A percentile compares a stretch with the other conserved stretches of the same genome.
phyloP scores from a whole-genome alignment of 2,888 invertebrate genomes.

The Luperina testacea region DNA sequence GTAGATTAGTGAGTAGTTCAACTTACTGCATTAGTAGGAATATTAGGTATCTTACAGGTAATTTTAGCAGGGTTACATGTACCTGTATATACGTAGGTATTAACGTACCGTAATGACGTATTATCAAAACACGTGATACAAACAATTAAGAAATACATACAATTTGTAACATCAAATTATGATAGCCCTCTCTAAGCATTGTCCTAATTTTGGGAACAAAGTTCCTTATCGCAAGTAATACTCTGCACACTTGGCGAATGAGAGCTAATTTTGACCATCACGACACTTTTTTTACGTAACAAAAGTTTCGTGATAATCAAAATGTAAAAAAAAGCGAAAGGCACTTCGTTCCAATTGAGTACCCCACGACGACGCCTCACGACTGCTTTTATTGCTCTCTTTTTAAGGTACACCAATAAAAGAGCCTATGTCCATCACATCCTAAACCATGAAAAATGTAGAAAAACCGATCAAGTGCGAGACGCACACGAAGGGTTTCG shows the following conservation, averaged over 20 bases:
- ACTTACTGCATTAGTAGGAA: conserved; percentile 34
- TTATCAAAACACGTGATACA: neutral
- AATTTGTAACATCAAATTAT: neutral
- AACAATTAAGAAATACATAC: neutral
- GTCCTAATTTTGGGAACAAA: neutral
- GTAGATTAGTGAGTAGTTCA: conserved; percentile 42
- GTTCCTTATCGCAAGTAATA: neutral
- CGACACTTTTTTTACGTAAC: neutral
- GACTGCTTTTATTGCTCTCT: neutral
- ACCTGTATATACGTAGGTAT: too few species aligned
- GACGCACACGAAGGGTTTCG: too few species aligned
- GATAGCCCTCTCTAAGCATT: neutral
- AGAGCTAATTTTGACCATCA: neutral
- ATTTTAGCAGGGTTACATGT: too few species aligned
- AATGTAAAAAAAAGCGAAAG: neutral
- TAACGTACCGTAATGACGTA: too few species aligned
- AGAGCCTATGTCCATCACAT: too few species aligned
- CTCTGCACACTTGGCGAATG: neutral
- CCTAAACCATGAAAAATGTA: neutral
- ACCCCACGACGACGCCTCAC: neutral
- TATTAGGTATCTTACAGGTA: conserved; percentile 21
- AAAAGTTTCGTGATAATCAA: neutral
- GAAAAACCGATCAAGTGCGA: too few species aligned
- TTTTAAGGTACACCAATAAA: neutral
- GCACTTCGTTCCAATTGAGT: neutral